A percentile compares a stretch with the other conserved stretches of the same genome.
Conservation (phyloP, 2,888 invertebrate species). For the Dasysyrphus albostriatus region DNA sequence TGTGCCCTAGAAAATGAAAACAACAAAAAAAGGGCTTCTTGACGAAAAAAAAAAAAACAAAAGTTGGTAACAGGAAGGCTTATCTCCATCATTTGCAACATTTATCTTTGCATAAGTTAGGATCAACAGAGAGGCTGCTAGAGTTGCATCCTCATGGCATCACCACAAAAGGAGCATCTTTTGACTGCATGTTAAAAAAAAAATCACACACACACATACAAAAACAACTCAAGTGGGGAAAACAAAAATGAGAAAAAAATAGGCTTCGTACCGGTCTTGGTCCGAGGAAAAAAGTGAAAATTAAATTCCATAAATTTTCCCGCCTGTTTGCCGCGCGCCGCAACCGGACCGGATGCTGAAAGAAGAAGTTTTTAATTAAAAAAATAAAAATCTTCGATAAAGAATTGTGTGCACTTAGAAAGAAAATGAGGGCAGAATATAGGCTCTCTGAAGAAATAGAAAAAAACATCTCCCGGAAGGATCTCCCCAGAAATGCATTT, state of each 20-base stretch:
- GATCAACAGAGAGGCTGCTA: conserved; percentile 70
- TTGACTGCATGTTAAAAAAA: conserved; percentile 46
- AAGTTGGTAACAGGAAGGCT: conserved; percentile 61
- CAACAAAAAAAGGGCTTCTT: conserved; percentile 12
- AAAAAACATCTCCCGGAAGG: conserved; percentile 50
- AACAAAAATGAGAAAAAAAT: neutral
- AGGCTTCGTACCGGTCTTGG: conserved; percentile 13
- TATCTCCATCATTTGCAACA: conserved; percentile 76
- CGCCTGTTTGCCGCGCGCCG: neutral
- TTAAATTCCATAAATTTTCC: conserved; percentile 73
- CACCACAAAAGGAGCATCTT: conserved; percentile 50
- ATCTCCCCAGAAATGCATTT: conserved; percentile 67
- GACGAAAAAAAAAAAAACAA: conserved; percentile 34
- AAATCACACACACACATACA: conserved; percentile 31
- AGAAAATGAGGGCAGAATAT: conserved; percentile 46
- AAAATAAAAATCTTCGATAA: conserved; percentile 72
- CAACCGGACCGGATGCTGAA: conserved; percentile 50
- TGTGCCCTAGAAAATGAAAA: conserved; percentile 54
- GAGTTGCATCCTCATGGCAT: conserved; percentile 65
- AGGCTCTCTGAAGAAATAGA: conserved; percentile 61
- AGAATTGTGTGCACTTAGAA: conserved; percentile 64
- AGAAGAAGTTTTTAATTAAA: conserved; percentile 75
- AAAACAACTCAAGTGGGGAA: neutral
- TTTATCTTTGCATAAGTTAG: conserved; percentile 76
- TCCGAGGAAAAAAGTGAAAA: conserved; percentile 61